Base-by-base conservation (phyloP, 2,888 invertebrate genomes). In the Pimpla rufipes region DNA sequence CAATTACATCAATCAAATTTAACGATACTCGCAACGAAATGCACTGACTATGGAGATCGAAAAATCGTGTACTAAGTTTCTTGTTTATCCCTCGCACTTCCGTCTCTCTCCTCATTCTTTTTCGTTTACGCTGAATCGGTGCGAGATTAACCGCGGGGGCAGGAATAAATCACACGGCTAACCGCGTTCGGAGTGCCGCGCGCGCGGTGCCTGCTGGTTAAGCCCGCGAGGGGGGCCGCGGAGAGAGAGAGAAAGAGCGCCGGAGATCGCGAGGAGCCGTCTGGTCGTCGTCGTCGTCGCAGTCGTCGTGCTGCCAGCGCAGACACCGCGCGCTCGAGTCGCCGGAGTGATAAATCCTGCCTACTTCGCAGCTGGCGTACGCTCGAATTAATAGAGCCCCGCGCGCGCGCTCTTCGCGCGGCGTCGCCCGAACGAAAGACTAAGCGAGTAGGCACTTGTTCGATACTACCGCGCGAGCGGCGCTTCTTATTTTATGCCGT, bases 351-450 rank as follows among this genome's bases (percentile, higher is more conserved):
- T 84, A 84, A 84, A 84, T 84, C 84, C 84, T 84, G 78, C 84
- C 84, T 84, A 84, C 84, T 84, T 81, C 84, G 84, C 84, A 84
- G 84, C 84, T 84, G 84, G 84, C 84, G 77, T 84, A 84, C 84
- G 81, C 84, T 84, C 81, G 84, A 84, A 84, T 84, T 84, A 84
- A 84, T 84, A 84, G 84, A 84, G 81, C 74, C 66, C 66, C 77
- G 68, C 47, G 64, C 50, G 59, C 57, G 73, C 7, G 29, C 40
- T 57, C 35, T 52, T 42, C 62, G 42, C 64, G 50, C 23, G 52
- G 62, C 37, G 37, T 66, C 66, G 64, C 37, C 57, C 57, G 73
- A 73, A 55, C 74, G 73, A 78, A 79, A 81, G 73, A 78, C 81
- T 78, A 67, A 81, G 71, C 80, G 78, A 81, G 75, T 45, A 70